Evolutionary conservation across 1,140 invertebrate species (phyloP).

Genomic region (Drosophila albomicans): DNA sequence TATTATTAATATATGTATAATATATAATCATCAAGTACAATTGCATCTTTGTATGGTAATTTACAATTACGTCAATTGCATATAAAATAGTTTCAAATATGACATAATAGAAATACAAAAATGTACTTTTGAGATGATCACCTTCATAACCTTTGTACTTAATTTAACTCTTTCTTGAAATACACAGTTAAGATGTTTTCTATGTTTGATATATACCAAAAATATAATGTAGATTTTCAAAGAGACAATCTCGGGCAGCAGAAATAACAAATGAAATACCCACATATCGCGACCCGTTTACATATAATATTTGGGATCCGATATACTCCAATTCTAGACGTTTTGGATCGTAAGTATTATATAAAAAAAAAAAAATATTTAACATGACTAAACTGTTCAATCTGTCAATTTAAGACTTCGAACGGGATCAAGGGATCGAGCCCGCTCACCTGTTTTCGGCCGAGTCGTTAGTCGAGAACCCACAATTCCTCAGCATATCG

Average conservation of each 20-base stretch:
- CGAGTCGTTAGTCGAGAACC: conserved; percentile 88
- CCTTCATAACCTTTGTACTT: no score
- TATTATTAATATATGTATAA: no score
- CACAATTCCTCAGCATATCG: conserved; percentile 45
- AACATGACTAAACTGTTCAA: no score
- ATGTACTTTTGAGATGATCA: no score
- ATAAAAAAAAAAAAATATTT: no score
- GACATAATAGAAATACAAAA: no score
- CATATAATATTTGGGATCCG: conserved; percentile 92
- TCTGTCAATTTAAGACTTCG: conserved; percentile 41
- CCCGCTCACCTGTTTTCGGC: conserved; percentile 87
- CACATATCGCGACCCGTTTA: conserved; percentile 91
- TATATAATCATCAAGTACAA: no score
- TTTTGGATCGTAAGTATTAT: conserved; percentile 85
- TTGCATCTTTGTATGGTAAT: no score
- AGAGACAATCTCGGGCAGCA: conserved; percentile 93
- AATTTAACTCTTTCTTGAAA: no score
- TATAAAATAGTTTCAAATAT: no score
- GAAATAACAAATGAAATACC: conserved; percentile 94
- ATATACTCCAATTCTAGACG: conserved; percentile 87
- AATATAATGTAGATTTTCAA: conserved; percentile 88
- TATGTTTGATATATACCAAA: background rate
- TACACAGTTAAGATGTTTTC: background rate
- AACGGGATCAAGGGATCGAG: conserved; percentile 59
- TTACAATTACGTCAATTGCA: no score